phyloP scores from a whole-genome alignment of 2,113 vertebrate genomes.

The Colaptes auratus region DNA sequence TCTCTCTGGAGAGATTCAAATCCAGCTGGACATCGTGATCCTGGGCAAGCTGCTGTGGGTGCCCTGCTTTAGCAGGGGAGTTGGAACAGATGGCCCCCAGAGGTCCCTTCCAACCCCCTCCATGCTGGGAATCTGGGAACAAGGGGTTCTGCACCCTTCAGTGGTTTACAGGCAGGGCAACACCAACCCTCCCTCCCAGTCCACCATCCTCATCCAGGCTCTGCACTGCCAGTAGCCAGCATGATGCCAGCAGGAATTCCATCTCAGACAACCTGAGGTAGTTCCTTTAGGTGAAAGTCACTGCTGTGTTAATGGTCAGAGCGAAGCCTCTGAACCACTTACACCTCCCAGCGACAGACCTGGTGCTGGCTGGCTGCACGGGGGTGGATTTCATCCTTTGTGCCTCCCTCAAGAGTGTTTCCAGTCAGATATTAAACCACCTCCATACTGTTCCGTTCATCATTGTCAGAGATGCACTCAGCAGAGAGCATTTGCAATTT shows the following conservation, averaged over 20 bases:
- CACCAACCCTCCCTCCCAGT: not conserved
- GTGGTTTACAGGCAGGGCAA: not conserved
- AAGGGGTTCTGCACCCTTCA: not conserved
- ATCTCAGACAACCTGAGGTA: not conserved
- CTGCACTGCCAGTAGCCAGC: not conserved
- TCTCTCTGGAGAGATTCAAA: no score
- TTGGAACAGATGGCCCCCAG: no score
- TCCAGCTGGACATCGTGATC: no score
- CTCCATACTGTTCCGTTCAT: not conserved
- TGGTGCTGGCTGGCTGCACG: not conserved
- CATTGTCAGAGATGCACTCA: not conserved
- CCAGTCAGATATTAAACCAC: not conserved
- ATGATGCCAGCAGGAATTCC: not conserved
- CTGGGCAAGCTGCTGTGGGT: no score
- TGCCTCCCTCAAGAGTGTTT: not conserved
- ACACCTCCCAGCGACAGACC: accelerated
- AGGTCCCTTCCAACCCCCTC: no score
- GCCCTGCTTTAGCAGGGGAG: no score
- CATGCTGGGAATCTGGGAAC: not conserved
- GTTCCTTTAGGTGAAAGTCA: not conserved
- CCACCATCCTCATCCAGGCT: not conserved
- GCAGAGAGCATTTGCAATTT: not conserved
- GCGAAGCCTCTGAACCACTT: not conserved
- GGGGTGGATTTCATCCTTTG: not conserved
- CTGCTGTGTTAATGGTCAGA: not conserved